Percentiles rank a stretch among this genome's conserved stretches.
Conservation (phyloP, 2,888 invertebrate species). For the Ferdinandea cuprea region DNA sequence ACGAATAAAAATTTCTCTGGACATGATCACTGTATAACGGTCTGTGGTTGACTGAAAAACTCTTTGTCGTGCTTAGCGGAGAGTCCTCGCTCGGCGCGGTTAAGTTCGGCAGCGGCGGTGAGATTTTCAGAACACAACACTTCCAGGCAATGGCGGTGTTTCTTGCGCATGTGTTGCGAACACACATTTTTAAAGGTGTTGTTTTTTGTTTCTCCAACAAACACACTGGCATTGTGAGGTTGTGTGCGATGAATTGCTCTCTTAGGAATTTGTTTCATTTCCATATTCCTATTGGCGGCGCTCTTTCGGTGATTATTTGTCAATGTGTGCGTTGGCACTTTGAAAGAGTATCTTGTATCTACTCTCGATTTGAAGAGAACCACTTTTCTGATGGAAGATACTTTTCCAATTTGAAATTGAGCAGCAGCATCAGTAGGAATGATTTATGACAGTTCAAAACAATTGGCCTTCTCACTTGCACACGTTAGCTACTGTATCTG, state of each 20-base stretch:
- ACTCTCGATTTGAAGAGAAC: constrained; percentile 27
- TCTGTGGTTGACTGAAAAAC: constrained; percentile 79
- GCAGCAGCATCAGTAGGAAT: constrained; percentile 76
- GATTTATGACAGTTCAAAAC: constrained; percentile 83
- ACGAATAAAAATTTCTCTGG: constrained; percentile 71
- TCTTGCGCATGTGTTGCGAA: constrained; percentile 53
- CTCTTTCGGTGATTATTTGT: constrained; percentile 4
- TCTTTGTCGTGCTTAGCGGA: constrained; percentile 53
- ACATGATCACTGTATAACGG: constrained; percentile 81
- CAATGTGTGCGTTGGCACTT: neutral
- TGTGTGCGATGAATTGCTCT: constrained; percentile 52
- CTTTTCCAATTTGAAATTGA: constrained; percentile 44
- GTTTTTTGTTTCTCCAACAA: constrained; percentile 15
- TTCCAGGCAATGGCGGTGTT: constrained; percentile 63
- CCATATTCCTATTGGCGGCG: constrained; percentile 52
- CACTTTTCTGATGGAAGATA: constrained; percentile 30
- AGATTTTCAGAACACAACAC: constrained; percentile 49
- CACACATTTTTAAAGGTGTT: constrained; percentile 43
- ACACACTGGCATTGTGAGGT: constrained; percentile 15
- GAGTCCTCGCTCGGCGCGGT: constrained; percentile 55
- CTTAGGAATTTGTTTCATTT: constrained; percentile 58
- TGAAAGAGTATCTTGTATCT: neutral
- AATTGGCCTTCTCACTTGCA: constrained; percentile 77
- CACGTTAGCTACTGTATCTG: constrained; percentile 70
- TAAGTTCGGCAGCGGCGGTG: constrained; percentile 12